Evolutionary conservation across 1,140 invertebrate genomes (phyloP), one percentile per base, ranked within the genome.

Genomic region (Amphibalanus amphitrite): DNA sequence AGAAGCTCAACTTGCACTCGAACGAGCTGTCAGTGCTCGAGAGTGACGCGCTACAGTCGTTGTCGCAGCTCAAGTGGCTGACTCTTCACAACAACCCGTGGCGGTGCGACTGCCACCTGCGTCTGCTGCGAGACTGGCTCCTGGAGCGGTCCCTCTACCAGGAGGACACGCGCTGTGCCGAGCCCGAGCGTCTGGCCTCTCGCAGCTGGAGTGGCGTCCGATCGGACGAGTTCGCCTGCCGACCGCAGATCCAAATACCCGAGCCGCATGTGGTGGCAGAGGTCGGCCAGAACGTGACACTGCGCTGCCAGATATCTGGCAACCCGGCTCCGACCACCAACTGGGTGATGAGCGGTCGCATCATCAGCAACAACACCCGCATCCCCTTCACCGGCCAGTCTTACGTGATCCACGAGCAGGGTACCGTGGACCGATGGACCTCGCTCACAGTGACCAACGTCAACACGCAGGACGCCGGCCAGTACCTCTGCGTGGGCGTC

Each of bases 71-170:
- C n/a, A 92, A 92, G 79, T 89, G 89, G 0, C 79, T 93, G 1
- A 85, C 85, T 6, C 79, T 94, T 29, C 88, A 91, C 72, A 88
- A 89, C n/a, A 95, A 95, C 78, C 89, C 88, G n/a, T 95, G 92
- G 92, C 84, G 83, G 73, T 95, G 92, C 79, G 91, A 95, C 77
- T 95, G 92, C 79, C 84, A 88, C 69, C 79, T 95, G 69, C 85
- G 90, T 69, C 87, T 86, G 28, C 90, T 94, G 74, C 85, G 90
- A 29, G 85, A 86, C 71, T 93, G 91, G 90, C 86, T 92, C 76
- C 70, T 69, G 28, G 87, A 86, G 71, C 83, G 83, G 59, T 88
- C 89, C n/a, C 79, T 90, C 8, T 87, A 87, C 69, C 86, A 87
- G 3, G 83, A 85, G 25, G 82, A 85, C 1, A 80, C 89, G 47